A percentile compares a stretch with the other conserved stretches of the same genome.
These are phyloP conservation scores for Polydrusus tereticollis DNA, from an alignment of 2,888 invertebrate genomes.

Conservation along the genomic window DNA sequence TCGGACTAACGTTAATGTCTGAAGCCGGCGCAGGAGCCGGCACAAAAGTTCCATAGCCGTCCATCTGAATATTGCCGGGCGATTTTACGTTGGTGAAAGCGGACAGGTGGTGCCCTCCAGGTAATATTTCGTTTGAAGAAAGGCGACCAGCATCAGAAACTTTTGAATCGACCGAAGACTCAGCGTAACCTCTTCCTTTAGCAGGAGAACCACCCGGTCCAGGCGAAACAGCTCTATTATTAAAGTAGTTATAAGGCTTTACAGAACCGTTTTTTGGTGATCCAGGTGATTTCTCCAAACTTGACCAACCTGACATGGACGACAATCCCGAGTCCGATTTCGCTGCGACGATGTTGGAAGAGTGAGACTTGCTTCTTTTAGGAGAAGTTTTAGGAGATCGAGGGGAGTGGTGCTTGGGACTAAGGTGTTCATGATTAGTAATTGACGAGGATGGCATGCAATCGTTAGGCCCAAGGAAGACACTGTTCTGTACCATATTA, in stretches of 20 bases:
- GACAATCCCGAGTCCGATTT: conserved; percentile 90
- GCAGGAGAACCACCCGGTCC: conserved; percentile 39
- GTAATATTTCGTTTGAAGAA: conserved; percentile 60
- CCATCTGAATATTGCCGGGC: conserved; percentile 68
- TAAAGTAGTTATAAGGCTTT: conserved; percentile 53
- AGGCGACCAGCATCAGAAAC: conserved; percentile 58
- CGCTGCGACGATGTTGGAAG: conserved; percentile 77
- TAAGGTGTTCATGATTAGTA: conserved; percentile 69
- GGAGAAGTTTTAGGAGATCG: conserved; percentile 81
- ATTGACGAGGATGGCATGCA: conserved; percentile 59
- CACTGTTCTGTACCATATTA: conserved; percentile 63
- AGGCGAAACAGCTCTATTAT: conserved; percentile 52
- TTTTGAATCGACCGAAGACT: conserved; percentile 71
- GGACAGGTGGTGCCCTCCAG: conserved; percentile 70
- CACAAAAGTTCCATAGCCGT: conserved; percentile 69
- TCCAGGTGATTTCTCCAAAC: conserved; percentile 86
- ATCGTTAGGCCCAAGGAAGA: conserved; percentile 66
- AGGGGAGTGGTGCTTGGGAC: conserved; percentile 77
- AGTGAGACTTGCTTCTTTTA: conserved; percentile 74
- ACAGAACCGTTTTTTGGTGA: conserved; percentile 75
- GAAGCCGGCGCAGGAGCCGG: conserved; percentile 70
- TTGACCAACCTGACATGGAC: conserved; percentile 90
- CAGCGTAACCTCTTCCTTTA: conserved; percentile 63
- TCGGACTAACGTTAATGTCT: conserved; percentile 69
- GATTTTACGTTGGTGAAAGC: conserved; percentile 71